Percentiles rank a stretch among this genome's conserved stretches.
Evolutionary conservation across 1,140 invertebrate species (phyloP).

Genomic region (Brachionus asplanchnoidis): DNA sequence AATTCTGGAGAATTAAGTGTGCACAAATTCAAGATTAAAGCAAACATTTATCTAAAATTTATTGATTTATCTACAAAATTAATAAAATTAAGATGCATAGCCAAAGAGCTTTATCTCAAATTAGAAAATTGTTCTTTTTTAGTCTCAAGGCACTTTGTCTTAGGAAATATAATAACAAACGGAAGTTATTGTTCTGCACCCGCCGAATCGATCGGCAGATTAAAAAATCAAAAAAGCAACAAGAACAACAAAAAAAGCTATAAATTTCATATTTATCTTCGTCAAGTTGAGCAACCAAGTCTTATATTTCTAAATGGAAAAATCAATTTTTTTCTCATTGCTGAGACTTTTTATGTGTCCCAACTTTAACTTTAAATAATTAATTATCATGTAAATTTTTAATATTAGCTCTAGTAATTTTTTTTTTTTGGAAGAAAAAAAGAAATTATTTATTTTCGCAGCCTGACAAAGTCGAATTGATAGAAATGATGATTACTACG

Average conservation of each 20-base stretch:
- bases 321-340: constrained; percentile 20
- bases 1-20: neutral
- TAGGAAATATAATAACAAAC: neutral
- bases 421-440: neutral
- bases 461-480: neutral
- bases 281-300: neutral
- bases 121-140: neutral
- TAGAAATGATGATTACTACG: neutral
- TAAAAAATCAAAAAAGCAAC: neutral
- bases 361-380: constrained; percentile 38
- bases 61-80: neutral
- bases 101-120: constrained; percentile 1
- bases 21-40: neutral
- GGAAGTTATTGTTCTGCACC: neutral
- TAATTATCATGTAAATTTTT: constrained; percentile 38
- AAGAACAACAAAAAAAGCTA: neutral
- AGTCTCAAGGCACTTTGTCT: constrained; percentile 6
- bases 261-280: constrained; percentile 9
- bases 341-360: neutral
- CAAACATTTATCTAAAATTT: neutral
- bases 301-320: neutral
- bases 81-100: neutral
- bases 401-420: constrained; percentile 21
- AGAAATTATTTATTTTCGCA: neutral
- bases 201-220: neutral